Conservation (phyloP, 2,797 vertebrate species). For the Lacerta bilineata region DNA sequence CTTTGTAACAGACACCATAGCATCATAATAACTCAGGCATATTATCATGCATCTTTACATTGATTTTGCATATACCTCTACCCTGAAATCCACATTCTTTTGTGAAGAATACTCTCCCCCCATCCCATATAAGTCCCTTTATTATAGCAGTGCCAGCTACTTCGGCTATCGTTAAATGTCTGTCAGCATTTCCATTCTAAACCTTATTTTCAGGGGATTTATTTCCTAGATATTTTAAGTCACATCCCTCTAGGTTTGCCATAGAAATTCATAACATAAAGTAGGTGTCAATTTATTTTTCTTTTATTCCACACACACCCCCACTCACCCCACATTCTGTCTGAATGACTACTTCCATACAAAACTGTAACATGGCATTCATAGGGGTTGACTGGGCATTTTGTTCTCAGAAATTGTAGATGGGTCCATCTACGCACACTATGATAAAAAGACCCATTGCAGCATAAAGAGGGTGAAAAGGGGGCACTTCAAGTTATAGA, state of each 20-base stretch:
- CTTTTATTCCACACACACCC: slow-evolving; percentile 62
- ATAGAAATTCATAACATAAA: slow-evolving; percentile 67
- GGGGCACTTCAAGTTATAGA: neutral
- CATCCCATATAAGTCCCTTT: slow-evolving; percentile 73
- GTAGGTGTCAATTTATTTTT: slow-evolving; percentile 58
- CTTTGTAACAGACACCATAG: slow-evolving; percentile 65
- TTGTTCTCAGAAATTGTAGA: slow-evolving; percentile 41
- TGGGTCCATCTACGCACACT: slow-evolving; percentile 50
- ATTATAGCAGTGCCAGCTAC: slow-evolving; percentile 69
- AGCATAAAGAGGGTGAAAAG: neutral
- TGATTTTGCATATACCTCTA: slow-evolving; percentile 65
- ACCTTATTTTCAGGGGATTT: slow-evolving; percentile 77
- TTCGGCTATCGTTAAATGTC: slow-evolving; percentile 71
- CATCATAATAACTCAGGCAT: slow-evolving; percentile 65
- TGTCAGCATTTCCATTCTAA: slow-evolving; percentile 78
- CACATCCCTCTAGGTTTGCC: slow-evolving; percentile 65
- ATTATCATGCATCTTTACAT: slow-evolving; percentile 69
- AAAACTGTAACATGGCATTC: slow-evolving; percentile 51
- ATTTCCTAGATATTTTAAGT: slow-evolving; percentile 73
- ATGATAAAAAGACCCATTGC: neutral
- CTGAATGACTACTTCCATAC: slow-evolving; percentile 56
- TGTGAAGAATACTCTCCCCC: slow-evolving; percentile 66
- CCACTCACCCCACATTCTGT: slow-evolving; percentile 59
- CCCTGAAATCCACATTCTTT: slow-evolving; percentile 72
- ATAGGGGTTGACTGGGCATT: slow-evolving; percentile 24